A percentile compares a stretch with the other conserved stretches of the same genome.
Evolutionary conservation across 2,888 invertebrate species (phyloP).

Genomic region (Tiphia femorata): DNA sequence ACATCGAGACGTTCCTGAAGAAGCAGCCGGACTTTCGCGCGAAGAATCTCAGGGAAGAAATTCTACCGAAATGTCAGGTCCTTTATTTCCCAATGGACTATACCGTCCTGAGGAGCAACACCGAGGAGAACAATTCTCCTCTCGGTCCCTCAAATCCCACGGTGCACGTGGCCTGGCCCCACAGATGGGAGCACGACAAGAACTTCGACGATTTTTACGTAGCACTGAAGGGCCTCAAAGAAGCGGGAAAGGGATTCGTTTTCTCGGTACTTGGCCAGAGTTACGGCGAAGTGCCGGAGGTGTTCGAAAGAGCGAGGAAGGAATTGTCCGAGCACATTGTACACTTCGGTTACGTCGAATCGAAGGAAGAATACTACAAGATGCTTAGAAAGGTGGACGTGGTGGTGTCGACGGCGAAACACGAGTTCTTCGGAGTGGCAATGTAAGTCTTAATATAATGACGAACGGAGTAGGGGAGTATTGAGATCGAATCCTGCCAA

Average conservation of each 20-base stretch:
- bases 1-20: background rate
- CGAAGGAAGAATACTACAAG: background rate
- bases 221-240: background rate
- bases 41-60: background rate
- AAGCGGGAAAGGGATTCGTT: background rate
- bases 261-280: background rate
- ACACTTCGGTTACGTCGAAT: background rate
- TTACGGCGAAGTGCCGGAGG: constrained; percentile 1
- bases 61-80: background rate
- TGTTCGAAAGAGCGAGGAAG: background rate
- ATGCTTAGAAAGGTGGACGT: background rate
- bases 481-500: no score
- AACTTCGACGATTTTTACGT: background rate
- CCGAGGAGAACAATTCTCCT: no score
- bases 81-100: background rate
- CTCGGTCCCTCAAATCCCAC: no score
- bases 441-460: background rate
- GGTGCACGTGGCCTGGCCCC: background rate
- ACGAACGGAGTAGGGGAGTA: no score
- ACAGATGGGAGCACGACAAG: constrained; percentile 1
- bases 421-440: background rate
- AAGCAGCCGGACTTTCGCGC: background rate
- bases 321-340: background rate
- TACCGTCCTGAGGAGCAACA: background rate
- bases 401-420: background rate